Percentiles rank a stretch among this genome's conserved stretches.
phyloP scores from a whole-genome alignment of 2,888 invertebrate genomes.

The Polyommatus iphigenia region DNA sequence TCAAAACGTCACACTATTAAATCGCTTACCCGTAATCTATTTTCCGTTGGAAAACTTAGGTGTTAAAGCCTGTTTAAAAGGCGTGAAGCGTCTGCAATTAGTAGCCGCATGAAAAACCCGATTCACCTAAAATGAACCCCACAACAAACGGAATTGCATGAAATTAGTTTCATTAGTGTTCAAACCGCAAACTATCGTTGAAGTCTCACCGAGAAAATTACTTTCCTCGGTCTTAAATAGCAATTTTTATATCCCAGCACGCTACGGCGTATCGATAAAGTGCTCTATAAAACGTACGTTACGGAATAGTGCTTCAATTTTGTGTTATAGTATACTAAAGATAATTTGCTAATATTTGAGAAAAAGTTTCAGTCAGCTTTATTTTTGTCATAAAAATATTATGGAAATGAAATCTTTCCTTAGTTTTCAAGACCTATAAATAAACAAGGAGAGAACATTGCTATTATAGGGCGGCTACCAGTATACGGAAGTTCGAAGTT shows the following conservation, averaged over 20 bases:
- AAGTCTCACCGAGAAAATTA: conserved; percentile 48
- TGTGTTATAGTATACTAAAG: conserved; percentile 19
- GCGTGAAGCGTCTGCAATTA: conserved; percentile 33
- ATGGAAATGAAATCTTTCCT: neutral
- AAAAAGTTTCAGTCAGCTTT: neutral
- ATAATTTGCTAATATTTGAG: conserved; percentile 10
- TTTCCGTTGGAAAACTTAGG: conserved; percentile 9
- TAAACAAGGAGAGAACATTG: neutral
- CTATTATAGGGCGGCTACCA: neutral
- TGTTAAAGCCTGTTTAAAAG: conserved; percentile 28
- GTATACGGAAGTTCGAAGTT: neutral
- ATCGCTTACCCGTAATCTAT: conserved; percentile 17
- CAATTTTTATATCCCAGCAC: conserved; percentile 46
- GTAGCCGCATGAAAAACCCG: conserved; percentile 32
- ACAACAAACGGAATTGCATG: conserved; percentile 53
- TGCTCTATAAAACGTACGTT: conserved; percentile 18
- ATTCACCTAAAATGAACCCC: conserved; percentile 40
- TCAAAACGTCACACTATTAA: neutral
- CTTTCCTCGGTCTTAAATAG: conserved; percentile 46
- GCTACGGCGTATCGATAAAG: conserved; percentile 32
- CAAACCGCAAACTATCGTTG: conserved; percentile 48
- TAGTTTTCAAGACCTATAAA: neutral
- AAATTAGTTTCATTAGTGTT: conserved; percentile 59
- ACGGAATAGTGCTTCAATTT: conserved; percentile 6
- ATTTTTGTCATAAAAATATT: neutral